phyloP scores from a whole-genome alignment of 37 sponge, comb jelly and placozoan species.

The Eunapius fragilis region DNA sequence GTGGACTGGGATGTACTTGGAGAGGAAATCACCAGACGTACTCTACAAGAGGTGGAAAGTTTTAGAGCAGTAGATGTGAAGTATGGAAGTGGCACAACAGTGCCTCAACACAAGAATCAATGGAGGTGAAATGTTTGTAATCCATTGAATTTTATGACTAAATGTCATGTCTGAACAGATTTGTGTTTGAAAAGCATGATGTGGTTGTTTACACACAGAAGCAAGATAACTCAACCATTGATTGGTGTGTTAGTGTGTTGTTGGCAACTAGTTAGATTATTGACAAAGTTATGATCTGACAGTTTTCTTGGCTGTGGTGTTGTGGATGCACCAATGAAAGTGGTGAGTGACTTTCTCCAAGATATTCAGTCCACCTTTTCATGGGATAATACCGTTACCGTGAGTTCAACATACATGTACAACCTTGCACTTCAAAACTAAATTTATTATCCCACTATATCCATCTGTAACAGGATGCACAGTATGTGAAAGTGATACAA shows the following conservation, averaged over 20 bases:
- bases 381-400: constrained; percentile 24
- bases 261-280: background rate
- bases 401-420: constrained; percentile 1
- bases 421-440: too few species aligned
- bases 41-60: constrained; percentile 12
- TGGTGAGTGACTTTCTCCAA: constrained; percentile 5
- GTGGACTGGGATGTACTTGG: constrained; percentile 26
- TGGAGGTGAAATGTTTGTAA: constrained; percentile 57
- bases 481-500: background rate
- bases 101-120: constrained; percentile 36
- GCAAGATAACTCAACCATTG: constrained; percentile 11
- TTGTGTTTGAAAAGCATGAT: constrained; percentile 58
- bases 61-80: constrained; percentile 47
- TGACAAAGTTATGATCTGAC: background rate
- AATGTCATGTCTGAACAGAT: background rate
- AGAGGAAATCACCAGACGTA: background rate
- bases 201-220: constrained; percentile 64
- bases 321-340: constrained; percentile 22
- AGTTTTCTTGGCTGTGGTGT: constrained; percentile 48
- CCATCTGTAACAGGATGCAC: background rate
- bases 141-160: background rate
- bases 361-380: background rate
- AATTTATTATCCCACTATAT: too few species aligned
- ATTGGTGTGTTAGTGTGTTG: constrained; percentile 10
- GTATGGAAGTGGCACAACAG: constrained; percentile 7